These are phyloP conservation scores for Pholis gunnellus DNA, from an alignment of 2,113 vertebrate genomes.

Conservation along the genomic window DNA sequence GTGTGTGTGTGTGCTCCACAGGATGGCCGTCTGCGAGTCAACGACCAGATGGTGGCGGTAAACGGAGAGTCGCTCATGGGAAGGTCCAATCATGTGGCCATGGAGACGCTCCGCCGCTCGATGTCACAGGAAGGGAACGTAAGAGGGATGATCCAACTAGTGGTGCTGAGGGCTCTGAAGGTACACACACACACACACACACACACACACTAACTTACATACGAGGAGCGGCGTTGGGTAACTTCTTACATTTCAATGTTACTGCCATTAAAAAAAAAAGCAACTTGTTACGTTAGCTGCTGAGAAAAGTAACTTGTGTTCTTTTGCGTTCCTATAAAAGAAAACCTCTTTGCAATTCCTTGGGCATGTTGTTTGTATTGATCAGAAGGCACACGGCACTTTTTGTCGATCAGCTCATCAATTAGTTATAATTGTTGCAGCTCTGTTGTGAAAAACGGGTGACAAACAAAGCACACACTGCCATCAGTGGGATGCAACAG, in stretches of 20 bases:
- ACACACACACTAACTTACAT: slow-evolving; percentile 11
- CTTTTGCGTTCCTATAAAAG: no score
- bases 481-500: background rate
- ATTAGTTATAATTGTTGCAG: background rate
- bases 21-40: slow-evolving; percentile 92
- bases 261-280: no score
- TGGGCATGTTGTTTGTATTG: no score
- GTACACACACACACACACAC: slow-evolving; percentile 39
- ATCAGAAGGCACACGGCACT: no score
- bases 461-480: background rate
- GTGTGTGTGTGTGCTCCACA: slow-evolving; percentile 60
- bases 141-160: slow-evolving; percentile 93
- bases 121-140: slow-evolving; percentile 98
- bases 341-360: no score
- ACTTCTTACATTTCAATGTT: no score
- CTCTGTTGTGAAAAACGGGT: background rate
- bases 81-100: slow-evolving; percentile 94
- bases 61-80: slow-evolving; percentile 94
- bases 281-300: no score
- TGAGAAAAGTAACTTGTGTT: no score
- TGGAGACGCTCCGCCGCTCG: slow-evolving; percentile 95
- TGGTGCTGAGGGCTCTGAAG: slow-evolving; percentile 88
- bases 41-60: slow-evolving; percentile 96
- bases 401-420: background rate
- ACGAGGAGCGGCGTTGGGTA: background rate